A percentile compares a stretch with the other conserved stretches of the same genome.
phyloP scores from a whole-genome alignment of 1,140 invertebrate genomes.

The Micrasema minimum region DNA sequence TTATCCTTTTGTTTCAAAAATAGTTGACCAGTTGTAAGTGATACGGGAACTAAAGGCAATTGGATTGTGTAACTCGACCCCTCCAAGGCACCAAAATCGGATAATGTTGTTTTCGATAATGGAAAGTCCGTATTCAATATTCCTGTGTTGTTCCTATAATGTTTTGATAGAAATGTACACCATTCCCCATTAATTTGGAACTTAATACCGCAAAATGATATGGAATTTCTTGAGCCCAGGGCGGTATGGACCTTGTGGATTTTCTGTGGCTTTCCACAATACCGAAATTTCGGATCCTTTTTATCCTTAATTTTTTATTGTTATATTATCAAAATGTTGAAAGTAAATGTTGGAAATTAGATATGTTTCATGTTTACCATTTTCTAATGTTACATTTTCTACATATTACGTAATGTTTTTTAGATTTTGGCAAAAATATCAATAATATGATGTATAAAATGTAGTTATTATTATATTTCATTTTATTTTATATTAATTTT shows the following conservation, averaged over 20 bases:
- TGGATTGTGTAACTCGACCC: slow-evolving; percentile 12
- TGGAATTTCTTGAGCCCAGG: slow-evolving; percentile 18
- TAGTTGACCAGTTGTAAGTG: slow-evolving; percentile 30
- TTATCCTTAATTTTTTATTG: background rate
- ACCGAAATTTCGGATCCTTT: too few relatives aligned
- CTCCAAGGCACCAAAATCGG: slow-evolving; percentile 4
- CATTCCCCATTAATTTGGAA: slow-evolving; percentile 31
- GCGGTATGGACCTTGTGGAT: slow-evolving; percentile 1
- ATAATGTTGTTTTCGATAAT: slow-evolving; percentile 34
- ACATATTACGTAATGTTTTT: too few relatives aligned
- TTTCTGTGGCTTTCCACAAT: too few relatives aligned
- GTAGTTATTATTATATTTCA: too few relatives aligned
- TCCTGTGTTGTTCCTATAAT: slow-evolving; percentile 22
- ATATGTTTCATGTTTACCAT: too few relatives aligned
- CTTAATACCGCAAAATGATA: slow-evolving; percentile 33
- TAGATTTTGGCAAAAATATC: too few relatives aligned
- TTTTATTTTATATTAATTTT: too few relatives aligned
- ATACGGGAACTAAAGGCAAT: slow-evolving; percentile 15
- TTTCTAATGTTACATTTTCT: too few relatives aligned
- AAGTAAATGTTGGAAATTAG: too few relatives aligned
- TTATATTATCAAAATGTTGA: background rate
- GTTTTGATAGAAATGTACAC: slow-evolving; percentile 34
- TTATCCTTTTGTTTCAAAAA: slow-evolving; percentile 30
- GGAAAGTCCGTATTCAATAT: slow-evolving; percentile 27
- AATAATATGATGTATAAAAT: too few relatives aligned